Percentiles rank a stretch among this genome's conserved stretches.
Conservation (phyloP, 2,888 invertebrate species). For the Anthoptus insignis region DNA sequence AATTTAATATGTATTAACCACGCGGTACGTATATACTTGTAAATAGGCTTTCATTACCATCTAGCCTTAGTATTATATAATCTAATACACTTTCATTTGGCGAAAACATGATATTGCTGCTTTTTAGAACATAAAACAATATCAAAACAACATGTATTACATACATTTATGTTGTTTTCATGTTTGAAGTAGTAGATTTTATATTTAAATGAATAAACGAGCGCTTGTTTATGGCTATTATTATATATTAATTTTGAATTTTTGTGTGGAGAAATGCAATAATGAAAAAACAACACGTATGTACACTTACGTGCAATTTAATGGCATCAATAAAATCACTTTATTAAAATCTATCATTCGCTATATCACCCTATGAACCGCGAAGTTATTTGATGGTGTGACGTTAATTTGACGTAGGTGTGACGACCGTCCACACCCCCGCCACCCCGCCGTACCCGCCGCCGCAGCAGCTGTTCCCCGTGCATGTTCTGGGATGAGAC, state of each 20-base stretch:
- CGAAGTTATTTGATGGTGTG: constrained; percentile 3
- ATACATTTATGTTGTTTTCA: no score
- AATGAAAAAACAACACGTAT: no score
- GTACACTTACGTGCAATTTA: no score
- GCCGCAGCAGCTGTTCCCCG: constrained; percentile 78
- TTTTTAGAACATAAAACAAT: neutral
- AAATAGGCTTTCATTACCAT: neutral
- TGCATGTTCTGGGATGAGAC: no score
- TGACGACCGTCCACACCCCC: constrained; percentile 70
- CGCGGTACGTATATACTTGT: no score
- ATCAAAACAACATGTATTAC: neutral
- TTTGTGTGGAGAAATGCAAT: no score
- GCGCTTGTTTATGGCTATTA: no score
- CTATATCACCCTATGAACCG: neutral
- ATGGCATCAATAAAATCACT: neutral
- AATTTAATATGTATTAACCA: no score
- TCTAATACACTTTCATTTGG: no score
- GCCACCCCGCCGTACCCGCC: constrained; percentile 78
- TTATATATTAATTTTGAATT: no score
- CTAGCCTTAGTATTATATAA: neutral
- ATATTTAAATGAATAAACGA: no score
- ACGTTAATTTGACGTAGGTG: constrained; percentile 57
- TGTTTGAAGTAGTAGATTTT: no score
- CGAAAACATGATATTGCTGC: neutral
- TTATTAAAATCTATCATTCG: neutral